These are phyloP conservation scores for Mimachlamys varia DNA, from an alignment of 2,888 invertebrate species.

Conservation along the genomic window DNA sequence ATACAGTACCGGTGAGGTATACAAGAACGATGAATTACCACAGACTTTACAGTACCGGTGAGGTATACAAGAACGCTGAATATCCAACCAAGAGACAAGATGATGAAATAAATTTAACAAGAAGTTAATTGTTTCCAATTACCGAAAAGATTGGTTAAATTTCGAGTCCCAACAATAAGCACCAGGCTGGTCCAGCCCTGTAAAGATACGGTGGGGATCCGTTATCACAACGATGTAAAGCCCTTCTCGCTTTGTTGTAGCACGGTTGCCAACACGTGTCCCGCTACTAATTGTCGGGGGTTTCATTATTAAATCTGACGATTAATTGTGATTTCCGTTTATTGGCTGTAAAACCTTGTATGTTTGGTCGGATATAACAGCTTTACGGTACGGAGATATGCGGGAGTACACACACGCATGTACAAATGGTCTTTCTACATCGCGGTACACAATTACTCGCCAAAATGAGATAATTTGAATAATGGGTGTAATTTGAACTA, in stretches of 20 bases:
- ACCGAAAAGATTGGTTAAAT: neutral
- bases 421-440: neutral
- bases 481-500: constrained; percentile 26
- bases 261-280: neutral
- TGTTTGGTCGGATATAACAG: neutral
- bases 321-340: neutral
- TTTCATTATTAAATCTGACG: constrained; percentile 9
- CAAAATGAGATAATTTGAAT: constrained; percentile 36
- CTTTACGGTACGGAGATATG: neutral
- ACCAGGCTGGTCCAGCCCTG: neutral
- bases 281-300: neutral
- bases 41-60: too few species aligned
- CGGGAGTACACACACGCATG: constrained; percentile 2
- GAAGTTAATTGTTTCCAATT: neutral
- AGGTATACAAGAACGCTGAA: too few species aligned
- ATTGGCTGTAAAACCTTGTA: neutral
- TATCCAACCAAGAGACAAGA: neutral
- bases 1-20: too few species aligned
- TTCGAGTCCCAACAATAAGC: neutral
- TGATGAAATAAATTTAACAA: neutral
- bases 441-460: constrained; percentile 9
- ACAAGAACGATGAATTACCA: neutral
- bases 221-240: too few species aligned
- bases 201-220: neutral
- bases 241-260: neutral